Base-by-base conservation (phyloP, 2,797 vertebrate species). In the Oryzias sinensis region DNA sequence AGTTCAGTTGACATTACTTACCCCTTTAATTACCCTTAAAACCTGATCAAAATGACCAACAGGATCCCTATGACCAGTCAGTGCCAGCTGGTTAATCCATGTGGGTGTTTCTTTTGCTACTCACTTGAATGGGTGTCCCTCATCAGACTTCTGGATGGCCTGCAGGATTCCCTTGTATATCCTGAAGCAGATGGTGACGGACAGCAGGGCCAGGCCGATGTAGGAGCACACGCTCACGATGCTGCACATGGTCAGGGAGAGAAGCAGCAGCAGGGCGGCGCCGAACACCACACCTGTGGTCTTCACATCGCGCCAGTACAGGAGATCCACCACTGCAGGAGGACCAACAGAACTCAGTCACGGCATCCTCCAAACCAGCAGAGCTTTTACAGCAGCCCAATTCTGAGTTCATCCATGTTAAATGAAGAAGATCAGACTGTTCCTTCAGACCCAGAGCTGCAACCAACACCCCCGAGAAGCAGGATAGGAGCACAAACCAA, bases 221-320 rank as follows among this genome's bases (percentile, higher is more conserved):
- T 99, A 99, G 74, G 97, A 95, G 37, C 88, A 87, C 41, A 99
- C 95, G 24, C 96, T 98, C 63, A 99, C 94, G 57, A 99, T 97
- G 92, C 97, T 98, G 93, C 96, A 99, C 63, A 92, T 88, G 40
- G 94, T 96, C 85, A 99, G 83, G 1, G 95, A 98, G 25, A 99
- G 95, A 62, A 99, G 92, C 71, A 99, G 93, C 90, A 98, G 93
- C 70, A 98, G 88, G 77, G 90, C 89, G 74, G 93, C 94, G 60
- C 96, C 95, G 24, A 98, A 98, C 84, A 98, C 96, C 85, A 93
- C 94, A 63, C 95, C 96, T 0, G 95, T 95, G 87, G 92, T 93
- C 93, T 95, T 96, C 80, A 98, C 91, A 77, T 99, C 96, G 62
- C 95, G 95, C 97, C 97, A 99, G 93, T 97, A 97, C 81, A 99